Evolutionary conservation across 1,140 invertebrate species (phyloP), one percentile per base, ranked within the genome.

Genomic region (Eumaeus atala): DNA sequence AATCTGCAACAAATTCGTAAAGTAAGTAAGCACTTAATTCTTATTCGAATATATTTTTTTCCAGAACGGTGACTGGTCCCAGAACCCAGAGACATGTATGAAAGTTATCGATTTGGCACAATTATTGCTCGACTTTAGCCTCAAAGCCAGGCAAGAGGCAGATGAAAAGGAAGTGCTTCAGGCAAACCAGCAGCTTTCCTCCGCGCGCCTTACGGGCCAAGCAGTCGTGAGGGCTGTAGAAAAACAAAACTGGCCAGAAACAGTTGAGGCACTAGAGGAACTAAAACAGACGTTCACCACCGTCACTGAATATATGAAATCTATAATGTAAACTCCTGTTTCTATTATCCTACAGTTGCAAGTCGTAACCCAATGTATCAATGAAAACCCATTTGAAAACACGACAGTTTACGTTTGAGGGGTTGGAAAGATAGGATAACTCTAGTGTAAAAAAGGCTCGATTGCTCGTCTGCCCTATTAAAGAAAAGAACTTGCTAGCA

Each of bases 121-220:
- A 54, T 52, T 62, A 12, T 65, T 88, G n/a, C 54, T 85, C 5
- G 70, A 81, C n/a, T 67, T 66, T 51, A 84, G 84, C 53, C 51
- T 85, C 17, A 76, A 85, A 58, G 78, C 77, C 5, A 64, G 72
- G 18, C 62, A 78, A 77, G 65, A 87, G 65, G 54, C 70, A 36
- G 54, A 74, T 54, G 68, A 88, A 53, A 64, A 95, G 90, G 94
- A 91, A 87, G 72, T 90, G 84, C 59, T 90, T 88, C 69, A 84
- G 70, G 77, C 85, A 5, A 72, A 90, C 40, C 89, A 89, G 17
- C 87, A 89, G 48, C 67, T 93, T 3, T 91, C 89, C 1, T 92
- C 91, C 3, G 90, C 90, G 0, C 88, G 91, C 44, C 64, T 92
- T 6, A 89, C 89, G 0, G 83, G 89, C 8, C 91, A 92, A 50